Evolutionary conservation across 2,113 vertebrate genomes (phyloP).

Genomic region (Podiceps cristatus): DNA sequence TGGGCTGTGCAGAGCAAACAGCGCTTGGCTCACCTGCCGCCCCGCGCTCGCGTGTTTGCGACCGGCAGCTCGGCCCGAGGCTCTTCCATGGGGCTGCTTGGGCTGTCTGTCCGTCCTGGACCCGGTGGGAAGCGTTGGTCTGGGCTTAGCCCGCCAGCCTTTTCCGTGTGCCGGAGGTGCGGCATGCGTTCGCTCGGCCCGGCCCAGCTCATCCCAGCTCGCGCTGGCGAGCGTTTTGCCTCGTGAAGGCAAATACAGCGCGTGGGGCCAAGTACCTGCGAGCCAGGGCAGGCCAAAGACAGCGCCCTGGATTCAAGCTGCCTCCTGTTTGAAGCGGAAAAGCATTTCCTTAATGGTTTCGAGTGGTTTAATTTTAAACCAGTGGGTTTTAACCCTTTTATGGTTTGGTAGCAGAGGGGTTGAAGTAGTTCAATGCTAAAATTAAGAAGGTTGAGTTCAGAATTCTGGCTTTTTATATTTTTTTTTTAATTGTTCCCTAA

Average conservation of each 20-base stretch:
- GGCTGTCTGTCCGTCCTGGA: accelerated
- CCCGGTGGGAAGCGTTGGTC: neutral
- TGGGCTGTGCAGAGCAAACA: neutral
- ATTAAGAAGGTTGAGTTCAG: neutral
- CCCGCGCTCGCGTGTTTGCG: neutral
- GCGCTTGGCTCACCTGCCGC: neutral
- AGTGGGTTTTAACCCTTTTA: neutral
- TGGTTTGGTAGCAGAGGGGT: neutral
- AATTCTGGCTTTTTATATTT: neutral
- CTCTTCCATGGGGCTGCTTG: neutral
- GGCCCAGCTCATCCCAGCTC: neutral
- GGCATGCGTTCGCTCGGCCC: accelerated
- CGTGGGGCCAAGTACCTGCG: accelerated
- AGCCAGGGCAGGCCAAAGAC: neutral
- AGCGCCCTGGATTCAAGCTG: neutral
- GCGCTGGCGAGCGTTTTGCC: accelerated
- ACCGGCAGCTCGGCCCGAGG: accelerated
- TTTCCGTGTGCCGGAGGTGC: too few relatives aligned
- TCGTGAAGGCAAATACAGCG: accelerated
- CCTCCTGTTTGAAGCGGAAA: neutral
- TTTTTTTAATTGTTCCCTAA: neutral
- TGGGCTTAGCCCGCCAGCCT: neutral
- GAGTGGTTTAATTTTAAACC: neutral
- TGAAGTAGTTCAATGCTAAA: neutral
- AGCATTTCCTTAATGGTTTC: neutral